Evolutionary conservation across 30 jellyfish, hydroid and myxozoan species (phyloP), one percentile per base, ranked within the genome.

Genomic region (Aurelia aurita): DNA sequence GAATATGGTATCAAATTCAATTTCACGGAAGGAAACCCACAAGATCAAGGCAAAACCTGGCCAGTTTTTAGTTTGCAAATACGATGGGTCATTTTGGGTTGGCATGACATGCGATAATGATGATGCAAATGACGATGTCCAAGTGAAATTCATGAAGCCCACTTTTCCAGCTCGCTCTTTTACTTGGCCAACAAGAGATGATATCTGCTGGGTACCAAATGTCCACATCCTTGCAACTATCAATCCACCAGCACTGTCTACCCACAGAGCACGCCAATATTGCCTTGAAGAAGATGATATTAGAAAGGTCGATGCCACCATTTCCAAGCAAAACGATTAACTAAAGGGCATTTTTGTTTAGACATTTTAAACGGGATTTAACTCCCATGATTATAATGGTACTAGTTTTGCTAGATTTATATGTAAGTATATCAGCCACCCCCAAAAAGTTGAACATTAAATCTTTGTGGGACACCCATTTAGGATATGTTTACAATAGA

Each of bases 1-100:
- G n/a, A n/a, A n/a, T n/a, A n/a, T n/a, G n/a, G n/a, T n/a, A n/a
- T 47, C 16, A 47, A 47, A 47, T 47, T 47, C 10, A 8, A 8
- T 47, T 47, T 47, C 59, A 47, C 14, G 16, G 16, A 16, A 47
- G 59, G 14, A 16, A 47, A 10, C 10, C 10, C 10, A 47, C 10
- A 47, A 8, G 10, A 16, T 47, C 16, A 16, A 47, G 59, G 59
- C 59, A 8, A 47, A 16, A 16, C 14, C 16, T 47, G 59, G 59
- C 59, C 59, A 47, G 59, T 47, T 47, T 16, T 10, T 47, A 10
- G 34, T 72, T 19, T 72, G 84, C 32, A 45, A 6, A 22, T 76
- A 76, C 35, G 88, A 76, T 55, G 82, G 8, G 32, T 29, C 12
- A 28, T 55, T 20, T 22, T 76, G 88, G 88, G 53, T 76, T 25